Evolutionary conservation across 2,113 vertebrate species (phyloP).

Genomic region (Micromys minutus): DNA sequence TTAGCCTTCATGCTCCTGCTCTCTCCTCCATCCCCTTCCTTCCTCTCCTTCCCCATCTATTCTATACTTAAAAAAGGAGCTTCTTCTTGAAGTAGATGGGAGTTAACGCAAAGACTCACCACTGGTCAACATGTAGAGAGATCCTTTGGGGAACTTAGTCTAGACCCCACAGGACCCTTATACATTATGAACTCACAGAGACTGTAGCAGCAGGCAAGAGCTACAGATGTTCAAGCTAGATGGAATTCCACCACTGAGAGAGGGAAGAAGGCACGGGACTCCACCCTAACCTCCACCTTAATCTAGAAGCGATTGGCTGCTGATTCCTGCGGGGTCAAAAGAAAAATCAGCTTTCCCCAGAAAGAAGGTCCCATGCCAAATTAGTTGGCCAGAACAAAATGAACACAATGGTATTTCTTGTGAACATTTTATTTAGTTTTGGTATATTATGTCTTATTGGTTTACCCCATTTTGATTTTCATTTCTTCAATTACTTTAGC

Average conservation of each 20-base stretch:
- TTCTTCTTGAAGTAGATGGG: not conserved
- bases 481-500: not conserved
- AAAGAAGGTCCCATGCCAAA: not conserved
- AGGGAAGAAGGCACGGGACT: not conserved
- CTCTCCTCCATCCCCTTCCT: too few species aligned
- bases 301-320: not conserved
- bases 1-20: too few species aligned
- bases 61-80: not conserved
- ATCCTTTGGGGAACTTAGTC: not conserved
- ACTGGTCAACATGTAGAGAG: not conserved
- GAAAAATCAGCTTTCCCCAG: not conserved
- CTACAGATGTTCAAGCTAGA: not conserved
- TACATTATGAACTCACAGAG: too few species aligned
- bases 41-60: too few species aligned
- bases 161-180: too few species aligned
- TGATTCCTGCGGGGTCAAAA: not conserved
- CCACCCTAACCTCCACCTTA: not conserved
- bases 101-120: not conserved
- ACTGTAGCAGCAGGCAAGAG: not conserved
- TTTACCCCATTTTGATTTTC: not conserved
- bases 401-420: not conserved
- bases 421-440: not conserved
- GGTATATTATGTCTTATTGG: not conserved
- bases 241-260: not conserved
- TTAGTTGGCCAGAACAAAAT: not conserved